A percentile compares a stretch with the other conserved stretches of the same genome.
phyloP scores from a whole-genome alignment of 2,113 vertebrate species.

The Leuciscus idus region DNA sequence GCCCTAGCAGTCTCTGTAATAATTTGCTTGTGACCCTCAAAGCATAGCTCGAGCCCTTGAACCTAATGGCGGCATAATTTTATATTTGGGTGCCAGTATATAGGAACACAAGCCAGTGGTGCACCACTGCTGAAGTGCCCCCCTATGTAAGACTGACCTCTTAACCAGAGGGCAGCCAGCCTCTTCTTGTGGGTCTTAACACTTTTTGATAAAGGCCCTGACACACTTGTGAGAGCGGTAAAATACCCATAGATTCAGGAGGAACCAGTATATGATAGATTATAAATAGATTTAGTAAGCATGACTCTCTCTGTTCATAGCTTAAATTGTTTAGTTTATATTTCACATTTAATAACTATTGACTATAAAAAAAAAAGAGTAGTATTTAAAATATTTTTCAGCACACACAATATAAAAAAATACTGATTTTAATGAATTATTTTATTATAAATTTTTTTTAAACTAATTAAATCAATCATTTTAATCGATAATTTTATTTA shows the following conservation, averaged over 20 bases:
- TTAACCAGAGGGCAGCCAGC: slow-evolving; percentile 40
- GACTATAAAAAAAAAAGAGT: too few relatives aligned
- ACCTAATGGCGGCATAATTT: slow-evolving; percentile 29
- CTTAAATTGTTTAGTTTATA: not conserved
- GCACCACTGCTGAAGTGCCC: slow-evolving; percentile 21
- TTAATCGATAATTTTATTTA: too few relatives aligned
- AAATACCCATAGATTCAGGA: not conserved
- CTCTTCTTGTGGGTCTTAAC: slow-evolving; percentile 57
- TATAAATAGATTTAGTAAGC: not conserved
- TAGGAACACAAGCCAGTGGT: slow-evolving; percentile 18
- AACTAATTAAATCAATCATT: too few relatives aligned
- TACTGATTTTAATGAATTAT: not conserved
- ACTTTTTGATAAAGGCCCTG: slow-evolving; percentile 57
- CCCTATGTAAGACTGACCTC: slow-evolving; percentile 29
- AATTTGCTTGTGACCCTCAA: slow-evolving; percentile 9
- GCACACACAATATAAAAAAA: not conserved
- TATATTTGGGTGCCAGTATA: slow-evolving; percentile 30
- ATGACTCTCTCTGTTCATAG: not conserved
- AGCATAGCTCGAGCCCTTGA: not conserved
- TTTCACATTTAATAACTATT: not conserved
- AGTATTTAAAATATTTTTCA: too few relatives aligned
- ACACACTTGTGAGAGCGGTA: slow-evolving; percentile 32
- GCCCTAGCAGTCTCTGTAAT: slow-evolving; percentile 26
- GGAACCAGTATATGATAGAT: not conserved
- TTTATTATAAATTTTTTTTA: too few relatives aligned